Evolutionary conservation across 2,797 vertebrate species (phyloP), one percentile per base, ranked within the genome.

Genomic region (Nannoperca australis): DNA sequence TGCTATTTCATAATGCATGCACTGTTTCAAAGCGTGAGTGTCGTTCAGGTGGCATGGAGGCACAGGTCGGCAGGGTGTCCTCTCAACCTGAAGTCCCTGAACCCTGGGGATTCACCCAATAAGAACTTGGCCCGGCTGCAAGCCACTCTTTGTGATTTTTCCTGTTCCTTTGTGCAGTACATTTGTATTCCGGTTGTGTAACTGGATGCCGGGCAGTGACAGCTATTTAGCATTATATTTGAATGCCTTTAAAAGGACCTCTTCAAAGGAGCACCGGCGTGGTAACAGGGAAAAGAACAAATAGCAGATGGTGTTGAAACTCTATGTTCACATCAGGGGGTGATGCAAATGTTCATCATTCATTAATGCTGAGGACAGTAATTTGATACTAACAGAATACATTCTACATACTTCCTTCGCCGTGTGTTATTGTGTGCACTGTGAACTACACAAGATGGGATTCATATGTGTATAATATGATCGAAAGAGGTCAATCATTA

Each of bases 271-370:
- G 79, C 73, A 77, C 80, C 81, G 84, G 84, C 88, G 38, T 81
- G 83, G 85, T 85, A 91, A 91, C 85, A 87, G 85, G 74, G 80
- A 88, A 76, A 68, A 82, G 75, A 93, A 93, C 92, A 94, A 93
- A 95, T 92, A 93, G 90, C 93, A 95, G 94, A 94, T 95, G 94
- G 93, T 94, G 93, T 93, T 86, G 85, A 87, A 93, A 88, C 88
- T 86, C 76, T 72, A 70, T 90, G 91, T 91, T 94, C 93, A 61
- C 93, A 91, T 87, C 90, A 61, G 93, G 92, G 87, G 90, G 90
- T 76, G 76, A 91, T 92, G 90, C 91, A 91, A 92, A 93, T 91
- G 76, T 84, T 89, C 89, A 88, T 89, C 86, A 89, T 78, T 91
- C 90, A 92, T 93, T 92, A 94, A 91, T 82, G 85, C 75, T 49